Evolutionary conservation across 53 echinoderm and acorn worm genomes (phyloP), one percentile per base, ranked within the genome.

Genomic region (Echinarachnius parma): DNA sequence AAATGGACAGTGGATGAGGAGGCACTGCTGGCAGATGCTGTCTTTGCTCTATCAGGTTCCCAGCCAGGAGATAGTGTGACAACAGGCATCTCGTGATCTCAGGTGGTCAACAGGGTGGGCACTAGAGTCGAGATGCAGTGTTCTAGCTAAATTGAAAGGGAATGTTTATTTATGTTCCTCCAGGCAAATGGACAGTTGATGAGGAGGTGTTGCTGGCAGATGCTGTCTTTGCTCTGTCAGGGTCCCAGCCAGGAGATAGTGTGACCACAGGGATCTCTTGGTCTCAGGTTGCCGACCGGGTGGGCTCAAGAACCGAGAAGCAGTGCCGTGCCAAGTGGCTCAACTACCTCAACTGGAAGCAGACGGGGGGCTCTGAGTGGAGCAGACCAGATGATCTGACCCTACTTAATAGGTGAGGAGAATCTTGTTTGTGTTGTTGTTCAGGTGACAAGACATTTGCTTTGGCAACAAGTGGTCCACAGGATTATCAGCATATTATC

Each of bases 261-360:
- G 83, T 95, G 21, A 95, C 95, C 10, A 86, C 84, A 2, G 95
- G 95, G n/a, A 90, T 95, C 59, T 86, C 95, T 4, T 95, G 95
- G 95, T 81, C 87, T 21, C 89, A 86, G 77, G 87, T 95, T 9
- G 90, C 95, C 14, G 81, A 90, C 1, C 84, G 79, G 62, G 95
- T 95, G 4, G 76, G 62, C 29, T 90, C 95, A 21, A 77, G 95
- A 26, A 90, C 95, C 10, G 95, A 95, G 79, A 95, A 95, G 62
- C 95, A 95, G 75, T 95, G 95, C 49, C 60, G 95, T 25, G 87
- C 95, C 9, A 95, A 95, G 78, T 95, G 95, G 95, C 75, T 95
- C 27, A 95, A 95, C 48, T 95, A 95, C 61, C 81, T 95, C 53
- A 95, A 95, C 55, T 95, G 95, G 95, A 95, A 95, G 32, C 87